phyloP scores from a whole-genome alignment of 1,140 invertebrate species.

The Pseudomyrmex gracilis region DNA sequence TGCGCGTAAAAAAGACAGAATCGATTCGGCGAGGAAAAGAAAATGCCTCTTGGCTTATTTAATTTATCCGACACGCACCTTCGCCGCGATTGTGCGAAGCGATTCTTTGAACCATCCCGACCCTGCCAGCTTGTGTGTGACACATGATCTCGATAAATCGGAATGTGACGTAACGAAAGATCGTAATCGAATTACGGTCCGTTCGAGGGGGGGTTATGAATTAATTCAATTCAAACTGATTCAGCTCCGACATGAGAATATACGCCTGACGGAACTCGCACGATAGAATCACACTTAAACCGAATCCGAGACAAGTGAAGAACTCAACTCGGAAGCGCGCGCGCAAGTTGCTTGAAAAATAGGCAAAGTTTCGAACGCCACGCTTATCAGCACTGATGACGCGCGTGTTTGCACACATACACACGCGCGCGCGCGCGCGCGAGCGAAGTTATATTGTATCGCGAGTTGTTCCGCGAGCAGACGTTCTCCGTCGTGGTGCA shows the following conservation, averaged over 20 bases:
- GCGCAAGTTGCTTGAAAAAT: constrained; percentile 38
- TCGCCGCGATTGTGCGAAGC: not conserved
- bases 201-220: constrained; percentile 47
- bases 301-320: not conserved
- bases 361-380: constrained; percentile 44
- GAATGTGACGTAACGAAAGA: constrained; percentile 46
- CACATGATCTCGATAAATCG: constrained; percentile 52
- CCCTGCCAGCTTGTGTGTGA: not conserved
- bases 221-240: constrained; percentile 54
- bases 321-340: constrained; percentile 1
- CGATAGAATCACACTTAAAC: constrained; percentile 23
- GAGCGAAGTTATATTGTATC: not conserved
- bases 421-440: not conserved
- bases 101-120: not conserved
- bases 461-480: not conserved
- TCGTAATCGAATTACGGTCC: constrained; percentile 45
- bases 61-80: not conserved
- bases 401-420: not conserved
- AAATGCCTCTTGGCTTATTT: not conserved
- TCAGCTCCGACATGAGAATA: constrained; percentile 53
- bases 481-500: constrained; percentile 47
- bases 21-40: not conserved
- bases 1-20: not conserved
- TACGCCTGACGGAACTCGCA: constrained; percentile 55
- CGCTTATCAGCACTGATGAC: constrained; percentile 48